Base-by-base conservation (phyloP, 2,888 invertebrate species). In the Drosophila borborema region DNA sequence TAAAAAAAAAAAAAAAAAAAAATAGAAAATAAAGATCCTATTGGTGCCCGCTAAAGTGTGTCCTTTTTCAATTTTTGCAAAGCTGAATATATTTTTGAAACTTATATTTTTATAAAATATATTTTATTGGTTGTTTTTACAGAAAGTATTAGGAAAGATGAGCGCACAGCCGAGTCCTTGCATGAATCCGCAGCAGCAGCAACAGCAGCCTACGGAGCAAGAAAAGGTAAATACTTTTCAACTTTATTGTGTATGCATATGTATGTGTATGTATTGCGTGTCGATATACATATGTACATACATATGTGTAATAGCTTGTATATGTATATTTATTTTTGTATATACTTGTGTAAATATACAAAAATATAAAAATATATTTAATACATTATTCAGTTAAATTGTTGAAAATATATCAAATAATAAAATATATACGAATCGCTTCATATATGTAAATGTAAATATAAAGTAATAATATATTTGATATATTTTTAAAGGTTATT, bases 111-210 rank as follows among this genome's bases (percentile, higher is more conserved):
- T 45, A n/a, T 12, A 1, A 16, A 20, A 14, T 36, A 14, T 36
- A 61, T 28, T 20, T 54, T 51, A 41, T 45, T 61, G n/a, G 20
- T 53, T 56, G 18, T 45, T 45, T 16, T 56, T 41, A 76, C 36
- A 60, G 16, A 45, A 56, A 31, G 1, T 14, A 63, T 36, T 48
- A 28, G 9, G 1, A 9, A 60, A 61, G 86, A 96, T 96, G 96
- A 96, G 96, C 92, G 94, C 96, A 70, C 96, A 96, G 93, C 96
- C 95, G 88, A 97, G 96, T 93, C 96, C 96, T 88, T 95, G 95
- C 87, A 93, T 95, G 90, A 95, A 95, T 90, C 94, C 89, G 43
- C 90, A 95, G 38, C 64, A 81, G 59, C 65, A 64, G 31, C 72
- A 95, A 36, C 64, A 81, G 36, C 64, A 81, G 36, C 72, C 80